phyloP scores from a whole-genome alignment of 2,888 invertebrate genomes.

The Galerucella pusilla region DNA sequence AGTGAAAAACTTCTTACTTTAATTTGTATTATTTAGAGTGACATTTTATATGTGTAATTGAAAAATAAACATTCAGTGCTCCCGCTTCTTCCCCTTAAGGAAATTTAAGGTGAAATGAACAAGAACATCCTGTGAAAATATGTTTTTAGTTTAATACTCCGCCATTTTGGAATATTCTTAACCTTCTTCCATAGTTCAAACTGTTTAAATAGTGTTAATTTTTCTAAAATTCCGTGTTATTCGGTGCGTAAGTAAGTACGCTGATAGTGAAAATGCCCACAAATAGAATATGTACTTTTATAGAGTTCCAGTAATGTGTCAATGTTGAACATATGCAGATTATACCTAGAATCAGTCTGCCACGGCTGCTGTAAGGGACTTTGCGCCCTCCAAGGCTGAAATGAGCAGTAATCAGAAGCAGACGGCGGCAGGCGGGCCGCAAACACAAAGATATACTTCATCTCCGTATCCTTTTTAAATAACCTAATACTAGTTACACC shows the following conservation, averaged over 20 bases:
- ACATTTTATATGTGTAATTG: constrained; percentile 58
- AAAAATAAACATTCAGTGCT: constrained; percentile 48
- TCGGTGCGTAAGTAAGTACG: constrained; percentile 50
- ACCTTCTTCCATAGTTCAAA: constrained; percentile 64
- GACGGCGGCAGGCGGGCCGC: constrained; percentile 71
- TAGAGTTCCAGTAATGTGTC: constrained; percentile 60
- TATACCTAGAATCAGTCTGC: constrained; percentile 61
- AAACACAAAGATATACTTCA: constrained; percentile 68
- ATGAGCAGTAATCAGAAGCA: constrained; percentile 77
- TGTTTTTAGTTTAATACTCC: constrained; percentile 65
- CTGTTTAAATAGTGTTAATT: constrained; percentile 54
- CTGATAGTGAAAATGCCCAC: constrained; percentile 53
- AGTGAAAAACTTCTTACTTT: constrained; percentile 57
- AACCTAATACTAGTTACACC: constrained; percentile 55
- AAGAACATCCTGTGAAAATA: constrained; percentile 55
- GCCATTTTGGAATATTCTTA: constrained; percentile 66
- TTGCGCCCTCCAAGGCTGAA: constrained; percentile 69
- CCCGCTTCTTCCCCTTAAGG: constrained; percentile 44
- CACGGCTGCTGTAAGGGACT: constrained; percentile 73
- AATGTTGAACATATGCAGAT: constrained; percentile 64
- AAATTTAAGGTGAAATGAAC: constrained; percentile 43
- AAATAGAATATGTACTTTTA: constrained; percentile 49
- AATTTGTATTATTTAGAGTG: constrained; percentile 61
- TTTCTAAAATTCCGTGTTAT: constrained; percentile 54
- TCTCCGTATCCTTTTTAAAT: constrained; percentile 71